phyloP scores from a whole-genome alignment of 2,113 vertebrate species.

The Octodon degus region DNA sequence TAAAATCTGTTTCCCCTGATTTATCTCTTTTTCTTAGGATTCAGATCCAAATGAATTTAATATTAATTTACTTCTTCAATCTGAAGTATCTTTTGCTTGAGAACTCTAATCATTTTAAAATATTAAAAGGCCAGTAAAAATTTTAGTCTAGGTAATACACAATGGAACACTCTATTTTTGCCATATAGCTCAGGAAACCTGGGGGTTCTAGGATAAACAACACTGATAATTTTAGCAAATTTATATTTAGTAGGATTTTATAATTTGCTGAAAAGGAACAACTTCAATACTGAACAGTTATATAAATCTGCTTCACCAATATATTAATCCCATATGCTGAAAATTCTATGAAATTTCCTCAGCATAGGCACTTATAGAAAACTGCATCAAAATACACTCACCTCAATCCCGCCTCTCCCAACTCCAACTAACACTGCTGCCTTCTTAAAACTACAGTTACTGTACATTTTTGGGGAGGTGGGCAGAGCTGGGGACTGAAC shows the following conservation, averaged over 20 bases:
- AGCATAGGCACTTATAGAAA: constrained; percentile 13
- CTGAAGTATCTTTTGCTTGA: constrained; percentile 48
- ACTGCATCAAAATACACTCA: constrained; percentile 30
- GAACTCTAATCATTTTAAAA: constrained; percentile 41
- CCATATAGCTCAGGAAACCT: constrained; percentile 12
- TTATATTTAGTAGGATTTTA: constrained; percentile 45
- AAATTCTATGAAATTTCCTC: constrained; percentile 41
- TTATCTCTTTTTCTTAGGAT: constrained; percentile 55
- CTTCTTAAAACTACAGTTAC: neutral
- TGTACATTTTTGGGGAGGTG: neutral
- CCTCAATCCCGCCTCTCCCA: neutral
- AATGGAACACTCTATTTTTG: constrained; percentile 45
- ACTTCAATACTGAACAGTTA: constrained; percentile 37
- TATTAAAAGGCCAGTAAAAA: neutral
- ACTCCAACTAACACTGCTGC: neutral
- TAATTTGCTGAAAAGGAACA: constrained; percentile 54
- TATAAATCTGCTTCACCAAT: constrained; percentile 32
- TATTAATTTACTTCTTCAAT: constrained; percentile 58
- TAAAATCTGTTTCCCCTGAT: constrained; percentile 59
- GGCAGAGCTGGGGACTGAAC: neutral
- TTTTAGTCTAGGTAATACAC: constrained; percentile 32
- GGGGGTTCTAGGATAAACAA: constrained; percentile 49
- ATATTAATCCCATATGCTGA: constrained; percentile 28
- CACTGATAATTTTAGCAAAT: constrained; percentile 44
- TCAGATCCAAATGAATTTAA: constrained; percentile 56